These are phyloP conservation scores for Percina caprodes DNA, from an alignment of 2,113 vertebrate genomes.

Conservation along the genomic window DNA sequence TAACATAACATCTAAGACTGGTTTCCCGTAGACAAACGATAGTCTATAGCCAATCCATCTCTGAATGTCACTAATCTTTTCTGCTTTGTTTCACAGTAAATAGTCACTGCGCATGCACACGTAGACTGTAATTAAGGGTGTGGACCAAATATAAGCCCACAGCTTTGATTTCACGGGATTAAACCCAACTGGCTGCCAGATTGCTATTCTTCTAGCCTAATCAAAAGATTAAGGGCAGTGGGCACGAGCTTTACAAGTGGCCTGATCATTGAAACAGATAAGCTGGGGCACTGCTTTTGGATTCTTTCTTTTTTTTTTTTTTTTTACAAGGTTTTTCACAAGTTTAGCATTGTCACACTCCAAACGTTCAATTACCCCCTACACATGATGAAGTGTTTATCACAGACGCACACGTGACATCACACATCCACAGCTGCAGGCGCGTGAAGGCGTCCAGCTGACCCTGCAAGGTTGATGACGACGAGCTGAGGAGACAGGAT, in stretches of 20 bases:
- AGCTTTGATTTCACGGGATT: constrained; percentile 77
- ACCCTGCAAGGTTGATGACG: constrained; percentile 51
- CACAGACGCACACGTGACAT: background rate
- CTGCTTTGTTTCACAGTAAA: constrained; percentile 43
- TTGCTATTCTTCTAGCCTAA: constrained; percentile 73
- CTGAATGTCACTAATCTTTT: constrained; percentile 58
- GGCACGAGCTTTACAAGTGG: constrained; percentile 42
- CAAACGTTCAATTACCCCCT: background rate
- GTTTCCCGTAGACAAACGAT: constrained; percentile 27
- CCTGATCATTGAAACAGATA: constrained; percentile 40
- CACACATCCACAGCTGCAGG: constrained; percentile 27
- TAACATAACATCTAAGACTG: background rate
- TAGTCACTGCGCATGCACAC: constrained; percentile 17
- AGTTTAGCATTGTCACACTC: background rate
- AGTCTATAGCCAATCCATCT: constrained; percentile 19
- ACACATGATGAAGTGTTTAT: background rate
- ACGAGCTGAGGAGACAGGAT: constrained; percentile 54
- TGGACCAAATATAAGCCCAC: constrained; percentile 56
- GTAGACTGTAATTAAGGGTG: constrained; percentile 62
- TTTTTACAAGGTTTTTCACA: background rate
- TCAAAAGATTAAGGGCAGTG: constrained; percentile 76
- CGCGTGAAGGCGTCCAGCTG: constrained; percentile 23
- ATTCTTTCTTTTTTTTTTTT: background rate
- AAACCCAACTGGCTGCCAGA: constrained; percentile 65
- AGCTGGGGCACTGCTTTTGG: background rate